Percentiles rank a stretch among this genome's conserved stretches.
phyloP scores from a whole-genome alignment of 2,113 vertebrate genomes.

The Mustela nigripes region DNA sequence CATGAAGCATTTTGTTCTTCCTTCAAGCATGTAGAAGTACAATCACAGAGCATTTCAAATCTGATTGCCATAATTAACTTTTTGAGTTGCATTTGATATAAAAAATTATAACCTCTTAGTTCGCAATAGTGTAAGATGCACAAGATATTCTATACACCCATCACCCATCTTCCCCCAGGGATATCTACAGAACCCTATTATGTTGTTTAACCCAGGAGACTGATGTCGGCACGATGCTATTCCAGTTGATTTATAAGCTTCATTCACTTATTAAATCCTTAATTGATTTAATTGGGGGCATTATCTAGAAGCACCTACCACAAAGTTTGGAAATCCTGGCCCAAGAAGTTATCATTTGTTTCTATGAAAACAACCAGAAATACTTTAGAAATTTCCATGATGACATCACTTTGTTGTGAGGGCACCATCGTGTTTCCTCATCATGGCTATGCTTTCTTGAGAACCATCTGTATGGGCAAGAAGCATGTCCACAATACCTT shows the following conservation, averaged over 20 bases:
- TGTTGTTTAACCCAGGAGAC: slow-evolving; percentile 26
- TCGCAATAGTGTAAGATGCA: background rate
- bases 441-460: background rate
- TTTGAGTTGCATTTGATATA: slow-evolving; percentile 35
- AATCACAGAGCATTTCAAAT: background rate
- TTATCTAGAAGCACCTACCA: slow-evolving; percentile 2
- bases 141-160: background rate
- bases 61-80: background rate
- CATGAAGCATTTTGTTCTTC: background rate
- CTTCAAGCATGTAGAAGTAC: background rate
- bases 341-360: background rate
- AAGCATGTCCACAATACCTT: background rate
- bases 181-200: background rate
- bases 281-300: slow-evolving; percentile 18
- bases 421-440: background rate
- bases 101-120: slow-evolving; percentile 35
- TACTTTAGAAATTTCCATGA: background rate
- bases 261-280: slow-evolving; percentile 54
- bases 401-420: background rate
- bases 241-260: slow-evolving; percentile 48
- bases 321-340: slow-evolving; percentile 37
- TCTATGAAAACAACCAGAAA: background rate
- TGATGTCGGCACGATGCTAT: slow-evolving; percentile 14
- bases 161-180: background rate
- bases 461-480: background rate